Evolutionary conservation across 2,888 invertebrate species (phyloP).

Genomic region (Tigriopus californicus): DNA sequence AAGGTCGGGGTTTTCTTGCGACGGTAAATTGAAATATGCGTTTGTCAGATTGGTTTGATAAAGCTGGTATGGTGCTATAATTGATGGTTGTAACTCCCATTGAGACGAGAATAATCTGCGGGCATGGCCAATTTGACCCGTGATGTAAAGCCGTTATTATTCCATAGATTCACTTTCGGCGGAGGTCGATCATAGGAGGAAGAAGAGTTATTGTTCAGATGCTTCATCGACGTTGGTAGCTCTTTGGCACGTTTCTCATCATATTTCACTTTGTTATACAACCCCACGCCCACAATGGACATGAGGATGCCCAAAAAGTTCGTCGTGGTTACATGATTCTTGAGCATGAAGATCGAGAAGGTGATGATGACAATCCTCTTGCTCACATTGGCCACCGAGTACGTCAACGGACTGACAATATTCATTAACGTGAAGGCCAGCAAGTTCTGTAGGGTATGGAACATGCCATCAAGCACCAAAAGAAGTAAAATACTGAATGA

Average conservation of each 20-base stretch:
- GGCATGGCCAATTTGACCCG: too few species aligned
- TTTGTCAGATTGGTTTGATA: too few species aligned
- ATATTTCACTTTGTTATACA: slow-evolving; percentile 18
- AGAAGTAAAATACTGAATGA: slow-evolving; percentile 30
- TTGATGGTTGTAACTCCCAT: too few species aligned
- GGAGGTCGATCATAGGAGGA: too few species aligned
- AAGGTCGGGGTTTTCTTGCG: too few species aligned
- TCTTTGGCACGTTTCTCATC: slow-evolving; percentile 18
- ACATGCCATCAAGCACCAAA: slow-evolving; percentile 54
- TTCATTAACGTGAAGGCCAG: slow-evolving; percentile 78
- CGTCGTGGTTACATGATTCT: slow-evolving; percentile 70
- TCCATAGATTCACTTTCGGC: too few species aligned
- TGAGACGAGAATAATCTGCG: too few species aligned
- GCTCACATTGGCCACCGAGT: slow-evolving; percentile 85
- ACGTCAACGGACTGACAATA: slow-evolving; percentile 71
- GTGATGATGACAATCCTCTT: slow-evolving; percentile 81
- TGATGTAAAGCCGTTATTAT: too few species aligned
- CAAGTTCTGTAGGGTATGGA: slow-evolving; percentile 87
- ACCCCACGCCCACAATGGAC: slow-evolving; percentile 39
- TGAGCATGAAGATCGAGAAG: slow-evolving; percentile 62
- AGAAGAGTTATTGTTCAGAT: too few species aligned
- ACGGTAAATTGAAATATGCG: too few species aligned
- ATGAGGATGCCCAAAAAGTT: slow-evolving; percentile 78
- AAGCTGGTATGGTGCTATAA: too few species aligned
- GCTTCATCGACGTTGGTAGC: background rate